Conservation (phyloP, 2,113 vertebrate species). For the Rhinolophus ferrumequinum region DNA sequence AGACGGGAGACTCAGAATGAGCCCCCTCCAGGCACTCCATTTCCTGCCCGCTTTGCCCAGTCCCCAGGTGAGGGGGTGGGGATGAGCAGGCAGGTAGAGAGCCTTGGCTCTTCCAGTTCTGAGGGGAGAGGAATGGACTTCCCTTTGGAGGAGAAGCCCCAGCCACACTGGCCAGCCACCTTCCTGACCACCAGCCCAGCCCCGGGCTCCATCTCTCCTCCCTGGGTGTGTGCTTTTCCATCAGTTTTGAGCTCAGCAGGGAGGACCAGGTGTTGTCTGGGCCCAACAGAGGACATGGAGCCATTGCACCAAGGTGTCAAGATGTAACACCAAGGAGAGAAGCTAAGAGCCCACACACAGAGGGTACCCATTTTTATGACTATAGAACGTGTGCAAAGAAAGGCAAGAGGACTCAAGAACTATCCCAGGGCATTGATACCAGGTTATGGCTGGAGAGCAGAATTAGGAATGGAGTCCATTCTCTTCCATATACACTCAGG, state of each 20-base stretch:
- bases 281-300: background rate
- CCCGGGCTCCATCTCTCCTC: background rate
- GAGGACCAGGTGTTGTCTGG: background rate
- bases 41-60: background rate
- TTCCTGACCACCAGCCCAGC: background rate
- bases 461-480: background rate
- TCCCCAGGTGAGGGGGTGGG: background rate
- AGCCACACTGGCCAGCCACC: background rate
- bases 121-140: background rate
- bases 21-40: background rate
- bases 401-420: background rate
- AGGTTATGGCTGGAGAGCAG: background rate
- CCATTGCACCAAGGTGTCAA: background rate
- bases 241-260: background rate
- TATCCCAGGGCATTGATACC: rapidly evolving
- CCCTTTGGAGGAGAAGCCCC: background rate
- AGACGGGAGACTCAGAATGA: background rate
- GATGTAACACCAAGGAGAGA: background rate
- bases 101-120: background rate
- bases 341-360: background rate
- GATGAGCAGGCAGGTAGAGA: background rate
- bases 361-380: background rate
- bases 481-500: constrained; percentile 47
- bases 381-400: background rate
- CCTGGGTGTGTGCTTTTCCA: background rate